Base-by-base conservation (phyloP, 2,113 vertebrate genomes). In the Lamprologus speciosus region DNA sequence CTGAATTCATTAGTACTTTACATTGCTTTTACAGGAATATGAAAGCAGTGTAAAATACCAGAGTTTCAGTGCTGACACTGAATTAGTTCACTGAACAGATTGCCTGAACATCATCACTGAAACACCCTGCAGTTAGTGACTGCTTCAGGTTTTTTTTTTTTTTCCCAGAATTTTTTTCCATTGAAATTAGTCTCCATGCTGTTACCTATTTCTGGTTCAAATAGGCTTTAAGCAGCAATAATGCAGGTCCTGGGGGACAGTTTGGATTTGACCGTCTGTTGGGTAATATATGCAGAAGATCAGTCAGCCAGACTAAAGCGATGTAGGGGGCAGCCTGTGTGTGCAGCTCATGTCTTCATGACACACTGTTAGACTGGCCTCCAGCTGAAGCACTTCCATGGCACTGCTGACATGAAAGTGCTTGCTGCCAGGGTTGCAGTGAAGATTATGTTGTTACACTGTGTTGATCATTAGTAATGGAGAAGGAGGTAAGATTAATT, bases 201-300 rank as follows among this genome's bases (percentile, higher is more conserved):
- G 45, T 83, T 90, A 9, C 50, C 35, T 19, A 85, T 90, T 92
- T 83, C 35, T 84, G 45, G 19, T 65, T 89, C n/a, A 78, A 86
- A 88, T 53, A 9, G 40, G 11, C 83, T 83, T 87, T 78, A 93
- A 91, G 88, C 55, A 63, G 82, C 68, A 83, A 86, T 89, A 93
- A 91, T 88, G 42, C 87, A 42, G 37, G 78, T 92, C 92, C 86
- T 73, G 65, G 28, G 89, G 86, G 92, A 89, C 82, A 54, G 85
- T 26, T 85, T 73, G 81, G 75, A 80, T 86, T 87, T 84, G 75
- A 91, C 84, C 54, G 83, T 83, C 82, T 84, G 83, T 85, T 73
- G 83, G 51, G 79, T 92, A 93, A 92, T 94, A 40, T 87, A 93
- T 92, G 92, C 89, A 92, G 90, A 81, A 73, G 87, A 91, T 92